Evolutionary conservation across 1,140 invertebrate genomes (phyloP), one percentile per base, ranked within the genome.

Genomic region (Diorhabda sublineata): DNA sequence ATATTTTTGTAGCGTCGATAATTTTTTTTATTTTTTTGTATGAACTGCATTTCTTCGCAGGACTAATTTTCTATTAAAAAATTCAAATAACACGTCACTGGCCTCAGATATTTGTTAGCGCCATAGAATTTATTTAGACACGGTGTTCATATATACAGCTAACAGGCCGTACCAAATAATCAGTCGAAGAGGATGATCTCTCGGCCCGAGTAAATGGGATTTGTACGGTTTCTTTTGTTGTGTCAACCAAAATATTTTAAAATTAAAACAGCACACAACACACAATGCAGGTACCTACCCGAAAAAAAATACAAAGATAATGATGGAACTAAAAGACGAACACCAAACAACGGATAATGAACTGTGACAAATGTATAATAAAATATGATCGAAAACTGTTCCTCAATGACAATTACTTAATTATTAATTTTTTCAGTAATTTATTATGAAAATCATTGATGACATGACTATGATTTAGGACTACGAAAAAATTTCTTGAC

Each of bases 251-350:
- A 52, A 52, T 52, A 52, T 52, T 4, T 52, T 52, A 52, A 52
- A 52, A 52, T 52, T 52, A 52, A 52, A 52, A 52, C 47, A 52
- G 47, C 26, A 26, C 47, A 52, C 47, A 52, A 52, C 47, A 52
- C 47, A 52, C 47, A 52, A 52, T 52, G 47, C 47, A 52, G 47
- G 47, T 52, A 52, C 47, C 47, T 3, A 52, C 47, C 47, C 47
- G 47, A 52, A 52, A 52, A 52, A 52, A 26, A 52, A 52, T 6
- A 52, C 6, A n/a, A 52, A 52, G 47, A 52, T 52, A n/a, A 52
- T 52, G 47, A 52, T 52, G 47, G n/a, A 52, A 52, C 47, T 52
- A n/a, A n/a, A 52, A 52, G 47, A 52, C 47, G 47, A 52, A 52
- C 47, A 4, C 47, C 47, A 52, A 52, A 52, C 47, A 52, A 52